phyloP scores from a whole-genome alignment of 1,140 invertebrate genomes.

The Heliconius eleuchia region DNA sequence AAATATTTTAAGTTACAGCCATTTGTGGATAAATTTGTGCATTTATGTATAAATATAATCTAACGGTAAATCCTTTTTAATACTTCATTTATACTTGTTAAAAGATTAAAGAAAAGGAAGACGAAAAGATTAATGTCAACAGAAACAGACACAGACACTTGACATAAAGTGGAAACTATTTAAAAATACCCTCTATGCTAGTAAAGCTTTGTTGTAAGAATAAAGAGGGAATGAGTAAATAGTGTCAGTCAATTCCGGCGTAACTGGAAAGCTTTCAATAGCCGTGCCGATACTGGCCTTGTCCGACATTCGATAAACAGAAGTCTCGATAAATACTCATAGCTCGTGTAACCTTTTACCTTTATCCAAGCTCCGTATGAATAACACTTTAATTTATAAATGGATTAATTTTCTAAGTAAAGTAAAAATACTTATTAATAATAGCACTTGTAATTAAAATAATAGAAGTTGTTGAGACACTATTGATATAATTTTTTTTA shows the following conservation, averaged over 20 bases:
- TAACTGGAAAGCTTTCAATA: conserved; percentile 31
- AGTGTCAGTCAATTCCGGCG: conserved; percentile 56
- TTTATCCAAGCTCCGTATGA: conserved; percentile 37
- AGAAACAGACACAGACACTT: not conserved
- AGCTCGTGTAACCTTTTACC: conserved; percentile 64
- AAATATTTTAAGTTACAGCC: no score
- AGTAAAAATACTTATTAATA: no score
- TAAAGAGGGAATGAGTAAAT: conserved; percentile 36
- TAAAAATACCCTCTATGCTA: conserved; percentile 24
- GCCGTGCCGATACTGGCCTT: conserved; percentile 51
- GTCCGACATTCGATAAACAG: conserved; percentile 54
- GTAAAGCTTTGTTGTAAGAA: conserved; percentile 28
- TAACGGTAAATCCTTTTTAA: no score
- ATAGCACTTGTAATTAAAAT: not conserved
- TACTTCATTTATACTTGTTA: no score
- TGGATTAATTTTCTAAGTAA: not conserved
- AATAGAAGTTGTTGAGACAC: not conserved
- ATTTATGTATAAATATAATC: no score
- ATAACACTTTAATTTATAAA: conserved; percentile 19
- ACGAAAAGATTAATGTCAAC: not conserved
- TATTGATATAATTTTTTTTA: no score
- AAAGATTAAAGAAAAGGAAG: no score
- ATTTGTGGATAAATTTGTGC: no score
- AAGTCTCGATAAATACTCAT: conserved; percentile 30
- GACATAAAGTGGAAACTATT: conserved; percentile 23